Conservation (phyloP, 2,113 vertebrate genomes). For the Tenrec ecaudatus region DNA sequence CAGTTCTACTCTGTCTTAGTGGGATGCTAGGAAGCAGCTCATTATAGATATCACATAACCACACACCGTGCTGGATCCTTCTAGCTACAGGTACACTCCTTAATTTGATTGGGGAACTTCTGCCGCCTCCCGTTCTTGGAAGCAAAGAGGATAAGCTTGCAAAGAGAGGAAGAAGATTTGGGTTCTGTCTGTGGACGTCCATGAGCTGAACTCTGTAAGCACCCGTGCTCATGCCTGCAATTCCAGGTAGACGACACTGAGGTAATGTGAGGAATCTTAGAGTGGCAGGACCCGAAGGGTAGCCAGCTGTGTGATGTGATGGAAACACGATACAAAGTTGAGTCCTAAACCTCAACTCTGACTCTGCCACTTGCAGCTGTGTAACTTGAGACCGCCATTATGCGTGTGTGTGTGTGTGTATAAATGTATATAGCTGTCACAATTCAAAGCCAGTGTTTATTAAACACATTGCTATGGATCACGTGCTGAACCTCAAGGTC, state of each 20-base stretch:
- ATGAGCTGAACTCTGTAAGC: background rate
- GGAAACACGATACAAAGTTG: background rate
- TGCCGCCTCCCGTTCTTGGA: background rate
- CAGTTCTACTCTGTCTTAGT: too few relatives aligned
- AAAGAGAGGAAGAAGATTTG: too few relatives aligned
- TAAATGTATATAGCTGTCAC: background rate
- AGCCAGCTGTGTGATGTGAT: background rate
- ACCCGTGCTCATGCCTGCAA: background rate
- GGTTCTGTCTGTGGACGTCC: background rate
- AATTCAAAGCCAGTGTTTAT: background rate
- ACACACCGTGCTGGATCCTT: too few relatives aligned
- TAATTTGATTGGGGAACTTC: background rate
- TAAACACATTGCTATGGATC: background rate
- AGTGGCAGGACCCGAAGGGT: background rate
- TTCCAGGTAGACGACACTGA: too few relatives aligned
- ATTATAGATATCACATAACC: too few relatives aligned
- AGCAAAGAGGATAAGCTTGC: background rate
- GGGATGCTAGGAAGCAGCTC: too few relatives aligned
- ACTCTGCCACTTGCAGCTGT: background rate
- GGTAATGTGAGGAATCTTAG: background rate
- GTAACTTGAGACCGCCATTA: background rate
- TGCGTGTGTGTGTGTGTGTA: too few relatives aligned
- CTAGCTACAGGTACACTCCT: background rate
- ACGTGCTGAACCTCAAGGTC: background rate
- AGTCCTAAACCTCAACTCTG: background rate